phyloP scores from a whole-genome alignment of 2,113 vertebrate species.

The Peromyscus maniculatus region DNA sequence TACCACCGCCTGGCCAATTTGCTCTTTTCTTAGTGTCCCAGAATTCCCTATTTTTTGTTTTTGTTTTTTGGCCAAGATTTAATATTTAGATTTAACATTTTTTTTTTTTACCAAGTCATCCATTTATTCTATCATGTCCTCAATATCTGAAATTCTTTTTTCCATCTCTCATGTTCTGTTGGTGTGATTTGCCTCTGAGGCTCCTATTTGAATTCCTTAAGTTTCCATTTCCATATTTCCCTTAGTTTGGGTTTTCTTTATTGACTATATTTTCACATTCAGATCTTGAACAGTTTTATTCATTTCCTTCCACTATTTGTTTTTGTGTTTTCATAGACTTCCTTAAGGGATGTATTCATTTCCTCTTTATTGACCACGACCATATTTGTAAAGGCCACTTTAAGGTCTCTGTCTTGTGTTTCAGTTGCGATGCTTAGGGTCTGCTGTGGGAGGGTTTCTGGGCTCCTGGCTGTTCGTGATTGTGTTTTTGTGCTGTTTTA shows the following conservation, averaged over 20 bases:
- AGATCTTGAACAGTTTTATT: background rate
- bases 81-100: background rate
- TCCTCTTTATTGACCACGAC: background rate
- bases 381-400: background rate
- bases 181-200: background rate
- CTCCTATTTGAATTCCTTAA: background rate
- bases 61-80: background rate
- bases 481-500: background rate
- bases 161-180: background rate
- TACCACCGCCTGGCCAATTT: too few species aligned
- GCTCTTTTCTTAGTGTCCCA: background rate
- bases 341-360: background rate
- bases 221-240: background rate
- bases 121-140: background rate
- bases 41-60: background rate
- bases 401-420: background rate
- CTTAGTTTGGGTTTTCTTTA: background rate
- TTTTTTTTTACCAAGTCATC: background rate
- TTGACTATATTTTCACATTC: background rate
- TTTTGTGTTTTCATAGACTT: background rate
- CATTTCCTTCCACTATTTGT: background rate
- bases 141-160: background rate
- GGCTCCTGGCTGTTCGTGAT: background rate
- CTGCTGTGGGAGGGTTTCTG: background rate
- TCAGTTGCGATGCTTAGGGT: background rate